Evolutionary conservation across 2,113 vertebrate species (phyloP), one percentile per base, ranked within the genome.

Genomic region (Engraulis encrasicolus): DNA sequence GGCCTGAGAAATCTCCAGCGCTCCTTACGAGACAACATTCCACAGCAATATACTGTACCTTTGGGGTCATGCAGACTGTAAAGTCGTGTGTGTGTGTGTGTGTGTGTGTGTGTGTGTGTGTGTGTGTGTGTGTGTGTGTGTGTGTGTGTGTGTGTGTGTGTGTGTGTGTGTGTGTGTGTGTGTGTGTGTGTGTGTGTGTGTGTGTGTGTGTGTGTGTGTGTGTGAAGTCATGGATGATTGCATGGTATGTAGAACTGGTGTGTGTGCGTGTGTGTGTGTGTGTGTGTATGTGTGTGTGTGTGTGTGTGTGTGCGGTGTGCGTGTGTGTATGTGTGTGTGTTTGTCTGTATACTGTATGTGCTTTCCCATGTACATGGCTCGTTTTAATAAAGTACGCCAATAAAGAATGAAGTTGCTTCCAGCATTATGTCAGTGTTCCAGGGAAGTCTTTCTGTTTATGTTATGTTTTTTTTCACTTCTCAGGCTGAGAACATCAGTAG

Each of bases 1-100:
- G 27, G 50, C 82, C 78, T 49, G 45, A 79, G 58, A 87, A 80
- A 49, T 52, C 78, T 50, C 50, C 18, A 49, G 61, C 37, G 50
- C 78, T 58, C n/a, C 54, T 34, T 7, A 36, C 49, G 85, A 74
- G n/a, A n/a, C n/a, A 80, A 80, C 37, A 48, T n/a, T 84, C 34
- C 40, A 6, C 79, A 77, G 82, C 19, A 74, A 74, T 14, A 74
- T 74, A 12, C 66, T n/a, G n/a, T n/a, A n/a, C 66, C 34, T 14
- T 17, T 1, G 66, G 66, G 27, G 2, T 31, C 66, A 74, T 74
- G 23, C 34, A 71, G 1, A 34, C 27, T 74, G 34, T 74, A 31
- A 34, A 74, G 27, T 74, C 31, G 34, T 74, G 34, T 11, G 2
- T 15, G 66, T 36, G 31, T 74, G 27, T 34, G 27, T 34, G n/a